A percentile compares a stretch with the other conserved stretches of the same genome.
phyloP scores from a whole-genome alignment of 1,140 invertebrate genomes.

The Drosophila tristis region DNA sequence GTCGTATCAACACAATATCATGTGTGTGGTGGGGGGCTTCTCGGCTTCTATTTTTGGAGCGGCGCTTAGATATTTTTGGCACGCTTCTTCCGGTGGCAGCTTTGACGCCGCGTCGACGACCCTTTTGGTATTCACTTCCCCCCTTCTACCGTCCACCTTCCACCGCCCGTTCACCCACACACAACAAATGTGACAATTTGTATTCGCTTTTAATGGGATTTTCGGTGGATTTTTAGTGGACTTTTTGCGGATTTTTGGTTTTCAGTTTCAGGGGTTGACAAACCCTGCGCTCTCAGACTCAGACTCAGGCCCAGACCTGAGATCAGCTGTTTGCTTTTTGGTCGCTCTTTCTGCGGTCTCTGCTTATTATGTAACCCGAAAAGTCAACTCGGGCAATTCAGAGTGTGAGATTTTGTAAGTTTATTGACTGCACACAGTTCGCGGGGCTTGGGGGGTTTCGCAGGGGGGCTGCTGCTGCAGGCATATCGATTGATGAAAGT shows the following conservation, averaged over 20 bases:
- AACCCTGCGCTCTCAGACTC: slow-evolving; percentile 40
- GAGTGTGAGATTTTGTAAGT: slow-evolving; percentile 40
- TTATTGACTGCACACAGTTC: slow-evolving; percentile 58
- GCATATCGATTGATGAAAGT: slow-evolving; percentile 43
- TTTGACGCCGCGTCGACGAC: slow-evolving; percentile 61
- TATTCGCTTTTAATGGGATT: slow-evolving; percentile 39
- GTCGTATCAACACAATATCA: slow-evolving; percentile 4
- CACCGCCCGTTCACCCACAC: slow-evolving; percentile 4
- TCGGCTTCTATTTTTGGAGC: slow-evolving; percentile 57
- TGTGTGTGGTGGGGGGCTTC: neutral
- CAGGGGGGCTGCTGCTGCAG: slow-evolving; percentile 7
- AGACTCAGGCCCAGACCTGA: slow-evolving; percentile 22
- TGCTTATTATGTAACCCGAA: slow-evolving; percentile 73
- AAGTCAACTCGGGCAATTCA: slow-evolving; percentile 51
- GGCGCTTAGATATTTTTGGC: slow-evolving; percentile 76
- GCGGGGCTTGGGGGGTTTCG: neutral
- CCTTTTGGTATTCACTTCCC: slow-evolving; percentile 45
- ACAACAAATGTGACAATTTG: slow-evolving; percentile 13
- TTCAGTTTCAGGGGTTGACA: slow-evolving; percentile 53
- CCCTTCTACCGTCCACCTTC: neutral
- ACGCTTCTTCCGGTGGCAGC: slow-evolving; percentile 60
- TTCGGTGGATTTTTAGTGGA: slow-evolving; percentile 27
- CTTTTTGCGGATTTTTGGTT: slow-evolving; percentile 1
- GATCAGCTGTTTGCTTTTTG: slow-evolving; percentile 49
- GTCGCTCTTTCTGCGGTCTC: neutral